Evolutionary conservation across 2,888 invertebrate genomes (phyloP), one percentile per base, ranked within the genome.

Genomic region (Ophion ellenae): DNA sequence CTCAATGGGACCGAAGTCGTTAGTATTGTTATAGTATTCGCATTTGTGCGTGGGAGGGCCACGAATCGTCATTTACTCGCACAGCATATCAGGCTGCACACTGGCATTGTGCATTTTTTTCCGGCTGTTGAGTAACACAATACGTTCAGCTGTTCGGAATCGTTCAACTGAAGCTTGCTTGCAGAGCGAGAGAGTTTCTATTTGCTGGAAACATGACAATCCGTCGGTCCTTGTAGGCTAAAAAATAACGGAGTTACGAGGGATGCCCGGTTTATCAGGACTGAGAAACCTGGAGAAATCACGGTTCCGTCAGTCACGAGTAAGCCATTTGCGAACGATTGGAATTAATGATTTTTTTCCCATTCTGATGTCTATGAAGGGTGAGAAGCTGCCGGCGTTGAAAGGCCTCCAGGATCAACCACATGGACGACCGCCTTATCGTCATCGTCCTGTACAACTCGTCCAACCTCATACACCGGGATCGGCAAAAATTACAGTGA

Each of bases 1-100:
- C 88, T 90, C 32, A 90, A 90, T 85, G 90, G 89, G 67, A 89
- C 89, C 78, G 89, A 89, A 85, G 89, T 89, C 82, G 88, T 89
- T 87, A 89, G 88, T 89, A 88, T 75, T 83, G 83, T 83, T 83
- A 64, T 47, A 24, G 70, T 28, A 53, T 53, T 59, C 36, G 57
- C 59, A 70, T 59, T 36, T n/a, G 57, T 57, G 71, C 20, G 36
- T 57, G 20, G 36, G 59, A 20, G 36, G 59, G 20, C 32, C 36
- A 4, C n/a, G 32, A 36, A 73, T 36, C 53, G 59, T 73, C 67
- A 70, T 61, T 64, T 81, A 11, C 11, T 11, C n/a, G 11, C 11
- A 53, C 17, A 17, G 40, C 40, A 40, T 40, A 14, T 53, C 53
- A 17, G 17, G 17, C 59, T 20, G 17, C 36, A 59, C 32, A 24